Base-by-base conservation (phyloP, 2,888 invertebrate genomes). In the Lepetodrilus schrolli region DNA sequence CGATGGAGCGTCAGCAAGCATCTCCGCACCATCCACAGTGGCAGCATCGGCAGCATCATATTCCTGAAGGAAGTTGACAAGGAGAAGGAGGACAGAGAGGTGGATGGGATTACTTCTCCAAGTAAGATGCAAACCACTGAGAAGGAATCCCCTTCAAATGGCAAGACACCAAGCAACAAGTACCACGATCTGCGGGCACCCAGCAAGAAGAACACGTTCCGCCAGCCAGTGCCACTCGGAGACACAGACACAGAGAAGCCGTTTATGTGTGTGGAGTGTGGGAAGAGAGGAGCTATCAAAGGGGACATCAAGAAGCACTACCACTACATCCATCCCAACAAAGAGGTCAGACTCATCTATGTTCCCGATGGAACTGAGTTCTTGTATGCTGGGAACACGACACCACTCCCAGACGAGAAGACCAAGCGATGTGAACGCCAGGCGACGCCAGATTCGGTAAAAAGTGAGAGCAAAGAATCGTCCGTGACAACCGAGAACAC, bases 1-100 rank as follows among this genome's bases (percentile, higher is more conserved):
- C 94, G 97, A 79, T 97, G 97, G 96, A 97, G 97, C 91, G 96
- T 98, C 74, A 96, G 96, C 50, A 96, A 98, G 91, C 98, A 98
- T 90, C 97, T 98, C 79, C 94, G 96, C 86, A 82, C 83, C 5
- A 80, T 81, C 34, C 90, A 90, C 75, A 75, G 50, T 21, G 81
- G 80, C 2, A 58, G 80, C 30, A 78, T 82, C 30, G 79, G 80
- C 10, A 78, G 84, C 34, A 82, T 88, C 8, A 73, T 84, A 8
- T 70, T 80, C n/a, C 70, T 71, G 13, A 43, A 20, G 30, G 51
- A 68, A 47, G 70, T 43, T 37, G 21, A 47, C 43, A 66, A 51
- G 49, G 47, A 36, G 8, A n/a, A n/a, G n/a, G n/a, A 17, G 5
- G 8, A n/a, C 8, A n/a, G 10, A 21, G 7, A 66, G 58, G 26